Evolutionary conservation across 2,888 invertebrate species (phyloP).

Genomic region (Luperina testacea): DNA sequence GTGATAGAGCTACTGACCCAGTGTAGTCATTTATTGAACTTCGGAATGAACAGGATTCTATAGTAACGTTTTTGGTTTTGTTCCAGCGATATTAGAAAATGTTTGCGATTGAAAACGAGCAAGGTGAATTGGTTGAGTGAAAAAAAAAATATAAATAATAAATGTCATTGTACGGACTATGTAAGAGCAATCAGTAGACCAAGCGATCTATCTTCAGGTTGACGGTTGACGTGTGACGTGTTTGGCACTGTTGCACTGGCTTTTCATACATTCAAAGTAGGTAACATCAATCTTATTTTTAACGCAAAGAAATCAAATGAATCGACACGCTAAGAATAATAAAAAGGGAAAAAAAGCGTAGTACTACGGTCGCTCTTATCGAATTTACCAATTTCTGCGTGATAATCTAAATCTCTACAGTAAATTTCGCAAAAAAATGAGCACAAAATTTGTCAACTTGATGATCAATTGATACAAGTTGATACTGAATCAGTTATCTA

Average conservation of each 20-base stretch:
- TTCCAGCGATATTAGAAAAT: slow-evolving; percentile 7
- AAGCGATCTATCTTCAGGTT: slow-evolving; percentile 20
- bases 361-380: neutral
- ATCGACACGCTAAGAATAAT: no score
- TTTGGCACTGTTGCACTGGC: neutral
- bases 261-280: neutral
- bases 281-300: slow-evolving; percentile 18
- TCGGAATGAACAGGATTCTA: neutral
- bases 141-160: neutral
- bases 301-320: slow-evolving; percentile 1
- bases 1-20: neutral
- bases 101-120: neutral
- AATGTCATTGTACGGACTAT: neutral
- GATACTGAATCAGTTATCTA: slow-evolving; percentile 32
- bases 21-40: neutral
- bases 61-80: slow-evolving; percentile 1
- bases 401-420: neutral
- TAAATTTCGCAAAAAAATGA: neutral
- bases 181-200: neutral
- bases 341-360: neutral
- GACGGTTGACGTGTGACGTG: slow-evolving; percentile 13
- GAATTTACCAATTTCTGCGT: neutral
- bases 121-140: neutral
- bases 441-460: slow-evolving; percentile 18
- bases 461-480: slow-evolving; percentile 26